phyloP scores from a whole-genome alignment of 2,888 invertebrate genomes.

The Colostygia pectinataria region DNA sequence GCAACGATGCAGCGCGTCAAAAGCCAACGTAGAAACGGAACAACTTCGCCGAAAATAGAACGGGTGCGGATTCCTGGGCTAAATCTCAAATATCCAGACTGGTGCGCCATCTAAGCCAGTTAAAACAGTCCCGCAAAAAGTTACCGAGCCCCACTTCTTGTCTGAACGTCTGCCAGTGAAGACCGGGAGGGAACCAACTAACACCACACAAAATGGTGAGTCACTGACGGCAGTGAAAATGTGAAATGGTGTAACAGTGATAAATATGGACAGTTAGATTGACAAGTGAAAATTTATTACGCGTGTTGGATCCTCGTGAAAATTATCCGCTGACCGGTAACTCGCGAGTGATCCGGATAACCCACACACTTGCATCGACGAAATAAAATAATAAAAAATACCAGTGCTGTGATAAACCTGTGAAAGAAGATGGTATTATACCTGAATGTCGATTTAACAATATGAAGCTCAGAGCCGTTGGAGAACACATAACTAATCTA shows the following conservation, averaged over 20 bases:
- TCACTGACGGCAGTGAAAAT: constrained; percentile 73
- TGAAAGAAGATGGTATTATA: constrained; percentile 63
- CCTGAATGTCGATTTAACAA: constrained; percentile 42
- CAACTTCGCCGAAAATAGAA: constrained; percentile 79
- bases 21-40: constrained; percentile 62
- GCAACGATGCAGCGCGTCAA: constrained; percentile 41
- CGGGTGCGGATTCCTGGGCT: constrained; percentile 82
- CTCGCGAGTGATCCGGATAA: constrained; percentile 52
- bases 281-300: constrained; percentile 57
- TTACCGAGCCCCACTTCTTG: constrained; percentile 90
- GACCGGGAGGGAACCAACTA: constrained; percentile 85
- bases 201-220: constrained; percentile 88
- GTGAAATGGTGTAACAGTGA: constrained; percentile 77
- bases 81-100: constrained; percentile 85
- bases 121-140: constrained; percentile 88
- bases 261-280: constrained; percentile 63
- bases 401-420: constrained; percentile 69
- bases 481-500: constrained; percentile 56
- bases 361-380: constrained; percentile 38
- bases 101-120: constrained; percentile 89
- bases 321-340: constrained; percentile 73
- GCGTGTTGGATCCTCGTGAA: constrained; percentile 57
- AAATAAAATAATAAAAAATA: too few relatives aligned
- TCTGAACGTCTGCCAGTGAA: constrained; percentile 89
- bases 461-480: constrained; percentile 54